Conservation (phyloP, 2,888 invertebrate genomes). For the Drosophila silvestris region DNA sequence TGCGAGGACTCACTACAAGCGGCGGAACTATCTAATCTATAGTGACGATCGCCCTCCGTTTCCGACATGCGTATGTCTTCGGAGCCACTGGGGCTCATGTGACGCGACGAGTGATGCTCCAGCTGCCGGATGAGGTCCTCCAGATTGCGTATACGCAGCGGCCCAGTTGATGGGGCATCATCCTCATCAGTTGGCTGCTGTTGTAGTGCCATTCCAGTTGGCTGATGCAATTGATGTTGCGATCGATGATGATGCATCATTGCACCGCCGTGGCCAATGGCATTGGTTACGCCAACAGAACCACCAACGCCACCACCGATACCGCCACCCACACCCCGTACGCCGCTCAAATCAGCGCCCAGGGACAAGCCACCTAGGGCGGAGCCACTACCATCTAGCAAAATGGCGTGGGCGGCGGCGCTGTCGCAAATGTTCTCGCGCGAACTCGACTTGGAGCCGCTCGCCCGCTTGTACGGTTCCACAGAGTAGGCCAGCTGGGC, state of each 20-base stretch:
- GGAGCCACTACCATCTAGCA: slow-evolving; percentile 84
- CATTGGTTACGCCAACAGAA: slow-evolving; percentile 41
- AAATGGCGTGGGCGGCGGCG: slow-evolving; percentile 86
- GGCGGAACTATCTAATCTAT: slow-evolving; percentile 91
- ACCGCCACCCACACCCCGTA: slow-evolving; percentile 47
- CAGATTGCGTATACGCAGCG: slow-evolving; percentile 94
- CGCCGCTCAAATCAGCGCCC: slow-evolving; percentile 76
- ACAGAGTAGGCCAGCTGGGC: slow-evolving; percentile 86
- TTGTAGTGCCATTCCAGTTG: slow-evolving; percentile 84
- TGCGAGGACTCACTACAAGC: slow-evolving; percentile 91
- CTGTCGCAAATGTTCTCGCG: slow-evolving; percentile 91
- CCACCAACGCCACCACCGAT: slow-evolving; percentile 31
- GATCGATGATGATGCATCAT: slow-evolving; percentile 83
- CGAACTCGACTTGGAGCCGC: slow-evolving; percentile 86
- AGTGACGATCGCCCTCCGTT: slow-evolving; percentile 95
- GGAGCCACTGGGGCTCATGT: slow-evolving; percentile 96
- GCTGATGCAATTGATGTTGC: slow-evolving; percentile 83
- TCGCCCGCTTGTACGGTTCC: slow-evolving; percentile 87
- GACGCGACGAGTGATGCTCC: slow-evolving; percentile 93
- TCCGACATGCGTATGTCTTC: slow-evolving; percentile 94
- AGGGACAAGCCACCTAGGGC: slow-evolving; percentile 62
- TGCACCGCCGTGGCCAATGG: slow-evolving; percentile 83
- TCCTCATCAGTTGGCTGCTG: slow-evolving; percentile 88
- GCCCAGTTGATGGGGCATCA: slow-evolving; percentile 92
- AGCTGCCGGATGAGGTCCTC: slow-evolving; percentile 96